Evolutionary conservation across 2,888 invertebrate genomes (phyloP).

Genomic region (Drosophila meridiana): DNA sequence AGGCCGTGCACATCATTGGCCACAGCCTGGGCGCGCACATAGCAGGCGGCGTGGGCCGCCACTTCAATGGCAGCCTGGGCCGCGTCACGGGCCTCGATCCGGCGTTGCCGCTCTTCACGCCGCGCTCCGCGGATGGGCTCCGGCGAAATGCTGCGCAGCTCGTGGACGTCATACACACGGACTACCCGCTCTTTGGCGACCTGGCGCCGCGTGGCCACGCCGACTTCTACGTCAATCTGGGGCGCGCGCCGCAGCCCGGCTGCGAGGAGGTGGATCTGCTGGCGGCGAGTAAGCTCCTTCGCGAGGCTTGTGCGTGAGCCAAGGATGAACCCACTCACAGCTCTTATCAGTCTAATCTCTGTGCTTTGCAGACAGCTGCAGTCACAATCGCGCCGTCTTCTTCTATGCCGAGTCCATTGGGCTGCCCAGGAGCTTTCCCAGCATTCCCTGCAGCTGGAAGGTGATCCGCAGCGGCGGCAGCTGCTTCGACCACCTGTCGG

Average conservation of each 20-base stretch:
- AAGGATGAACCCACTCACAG: rapidly evolving
- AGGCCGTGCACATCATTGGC: conserved; percentile 81
- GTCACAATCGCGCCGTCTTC: conserved; percentile 83
- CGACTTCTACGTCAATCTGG: conserved; percentile 84
- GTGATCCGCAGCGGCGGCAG: conserved; percentile 55
- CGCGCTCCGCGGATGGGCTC: conserved; percentile 76
- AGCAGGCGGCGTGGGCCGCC: conserved; percentile 80
- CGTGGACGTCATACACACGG: conserved; percentile 84
- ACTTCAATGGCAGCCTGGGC: conserved; percentile 82
- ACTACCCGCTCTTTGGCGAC: conserved; percentile 82
- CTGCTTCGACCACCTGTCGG: conserved; percentile 22
- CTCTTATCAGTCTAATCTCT: not conserved
- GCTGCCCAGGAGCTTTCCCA: conserved; percentile 78
- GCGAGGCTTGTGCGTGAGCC: conserved; percentile 76
- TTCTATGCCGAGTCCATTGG: conserved; percentile 84
- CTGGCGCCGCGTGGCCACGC: conserved; percentile 79
- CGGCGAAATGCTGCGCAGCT: conserved; percentile 75
- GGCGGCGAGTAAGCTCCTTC: conserved; percentile 75
- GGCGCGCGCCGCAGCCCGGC: conserved; percentile 82
- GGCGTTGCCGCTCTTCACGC: conserved; percentile 83
- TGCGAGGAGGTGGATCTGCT: conserved; percentile 81
- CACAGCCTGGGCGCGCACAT: conserved; percentile 84
- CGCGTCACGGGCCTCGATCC: conserved; percentile 84
- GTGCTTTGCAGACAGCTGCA: conserved; percentile 78
- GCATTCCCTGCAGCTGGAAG: conserved; percentile 74